Percentiles rank a stretch among this genome's conserved stretches.
These are phyloP conservation scores for Drosophila percnosoma DNA, from an alignment of 2,888 invertebrate genomes.

Conservation along the genomic window DNA sequence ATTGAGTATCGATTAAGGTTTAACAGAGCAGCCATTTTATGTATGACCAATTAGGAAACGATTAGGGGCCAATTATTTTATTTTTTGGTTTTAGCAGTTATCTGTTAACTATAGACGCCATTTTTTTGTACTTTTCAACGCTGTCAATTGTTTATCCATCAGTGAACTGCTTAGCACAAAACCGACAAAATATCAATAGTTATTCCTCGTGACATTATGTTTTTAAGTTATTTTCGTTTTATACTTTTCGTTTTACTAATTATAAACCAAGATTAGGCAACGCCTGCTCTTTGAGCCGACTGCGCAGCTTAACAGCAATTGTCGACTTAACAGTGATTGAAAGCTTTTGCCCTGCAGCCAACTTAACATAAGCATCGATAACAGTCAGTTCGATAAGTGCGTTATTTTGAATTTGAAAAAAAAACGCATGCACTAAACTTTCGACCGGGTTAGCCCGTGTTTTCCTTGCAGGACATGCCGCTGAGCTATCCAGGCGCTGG, in stretches of 20 bases:
- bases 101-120: neutral
- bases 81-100: neutral
- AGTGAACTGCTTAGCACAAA: no score
- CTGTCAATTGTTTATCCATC: no score
- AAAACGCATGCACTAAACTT: constrained; percentile 47
- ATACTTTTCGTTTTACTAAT: neutral
- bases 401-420: neutral
- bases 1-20: neutral
- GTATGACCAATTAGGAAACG: neutral
- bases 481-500: constrained; percentile 87
- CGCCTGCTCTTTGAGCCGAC: neutral
- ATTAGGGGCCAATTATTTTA: no score
- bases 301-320: constrained; percentile 7
- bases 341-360: constrained; percentile 1
- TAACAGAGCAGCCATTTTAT: neutral
- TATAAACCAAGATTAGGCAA: neutral
- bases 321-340: constrained; percentile 3
- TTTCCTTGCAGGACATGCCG: constrained; percentile 87
- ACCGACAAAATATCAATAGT: no score
- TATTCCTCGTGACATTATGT: no score
- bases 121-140: neutral
- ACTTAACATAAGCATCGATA: constrained; percentile 2
- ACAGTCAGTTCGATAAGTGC: neutral
- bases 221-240: neutral
- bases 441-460: constrained; percentile 85